Conservation (phyloP, 2,797 vertebrate species). For the Dermochelys coriacea region DNA sequence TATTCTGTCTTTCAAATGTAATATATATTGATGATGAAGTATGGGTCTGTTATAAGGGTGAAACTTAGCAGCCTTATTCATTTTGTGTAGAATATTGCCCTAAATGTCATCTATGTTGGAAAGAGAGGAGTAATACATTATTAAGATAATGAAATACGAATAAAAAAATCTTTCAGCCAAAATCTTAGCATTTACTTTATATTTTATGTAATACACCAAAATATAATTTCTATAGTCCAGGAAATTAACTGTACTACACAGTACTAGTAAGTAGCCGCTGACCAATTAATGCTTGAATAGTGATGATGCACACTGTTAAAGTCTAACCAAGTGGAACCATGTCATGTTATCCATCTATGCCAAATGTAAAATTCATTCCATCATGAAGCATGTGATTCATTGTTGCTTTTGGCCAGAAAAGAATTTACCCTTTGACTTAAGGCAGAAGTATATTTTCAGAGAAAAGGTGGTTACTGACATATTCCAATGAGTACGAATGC, state of each 20-base stretch:
- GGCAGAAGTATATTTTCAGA: conserved; percentile 27
- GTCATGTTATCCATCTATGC: conserved; percentile 80
- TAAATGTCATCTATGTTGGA: background rate
- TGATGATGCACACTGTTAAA: conserved; percentile 74
- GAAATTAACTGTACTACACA: background rate
- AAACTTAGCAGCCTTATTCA: background rate
- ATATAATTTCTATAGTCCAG: rapidly evolving
- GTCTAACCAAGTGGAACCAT: conserved; percentile 59
- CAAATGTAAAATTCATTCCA: conserved; percentile 57
- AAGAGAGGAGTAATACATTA: background rate
- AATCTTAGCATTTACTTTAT: background rate
- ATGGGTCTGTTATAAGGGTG: background rate
- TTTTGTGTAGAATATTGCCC: background rate
- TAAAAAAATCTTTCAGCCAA: background rate
- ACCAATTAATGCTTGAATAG: conserved; percentile 16
- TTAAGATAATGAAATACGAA: background rate
- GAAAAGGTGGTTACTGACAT: conserved; percentile 17
- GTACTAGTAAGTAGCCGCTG: background rate
- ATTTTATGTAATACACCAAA: background rate
- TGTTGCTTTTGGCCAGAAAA: conserved; percentile 67
- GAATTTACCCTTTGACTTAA: conserved; percentile 63
- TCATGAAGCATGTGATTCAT: conserved; percentile 74
- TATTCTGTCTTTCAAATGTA: background rate
- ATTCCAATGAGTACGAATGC: background rate
- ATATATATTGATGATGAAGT: background rate